A percentile compares a stretch with the other conserved stretches of the same genome.
These are phyloP conservation scores for Premnoplex brunnescens DNA, from an alignment of 2,797 vertebrate species.

Conservation along the genomic window DNA sequence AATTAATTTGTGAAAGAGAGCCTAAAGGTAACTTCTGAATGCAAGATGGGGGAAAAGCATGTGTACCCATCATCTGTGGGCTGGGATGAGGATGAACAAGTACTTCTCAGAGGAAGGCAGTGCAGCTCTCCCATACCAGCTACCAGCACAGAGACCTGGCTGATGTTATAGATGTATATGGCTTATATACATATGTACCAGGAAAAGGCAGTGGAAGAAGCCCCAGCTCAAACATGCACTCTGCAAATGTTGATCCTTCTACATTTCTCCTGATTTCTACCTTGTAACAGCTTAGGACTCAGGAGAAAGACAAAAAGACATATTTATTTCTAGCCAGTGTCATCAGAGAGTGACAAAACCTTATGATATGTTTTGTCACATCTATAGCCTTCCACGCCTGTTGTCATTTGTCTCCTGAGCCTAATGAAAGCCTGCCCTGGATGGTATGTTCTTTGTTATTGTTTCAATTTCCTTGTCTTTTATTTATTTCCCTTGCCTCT, in stretches of 20 bases:
- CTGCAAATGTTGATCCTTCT: background rate
- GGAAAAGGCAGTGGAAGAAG: background rate
- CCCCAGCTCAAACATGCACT: background rate
- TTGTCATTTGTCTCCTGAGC: background rate
- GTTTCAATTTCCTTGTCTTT: slow-evolving; percentile 29
- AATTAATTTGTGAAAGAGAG: background rate
- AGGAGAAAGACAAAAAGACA: background rate
- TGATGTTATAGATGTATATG: accelerated
- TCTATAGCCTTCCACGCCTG: background rate
- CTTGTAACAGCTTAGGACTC: background rate
- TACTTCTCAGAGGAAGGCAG: background rate
- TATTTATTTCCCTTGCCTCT: slow-evolving; percentile 55
- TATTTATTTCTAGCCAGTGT: background rate
- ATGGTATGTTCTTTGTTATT: background rate
- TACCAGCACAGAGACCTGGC: background rate
- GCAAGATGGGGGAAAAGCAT: accelerated
- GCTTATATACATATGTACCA: accelerated
- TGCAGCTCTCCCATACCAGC: background rate
- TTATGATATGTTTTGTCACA: background rate
- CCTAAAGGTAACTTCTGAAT: background rate
- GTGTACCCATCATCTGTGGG: no score
- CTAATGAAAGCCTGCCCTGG: slow-evolving; percentile 4
- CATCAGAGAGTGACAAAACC: background rate
- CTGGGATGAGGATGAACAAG: background rate
- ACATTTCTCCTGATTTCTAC: background rate